Conservation (phyloP, 2,888 invertebrate species). For the Eristalis arbustorum region DNA sequence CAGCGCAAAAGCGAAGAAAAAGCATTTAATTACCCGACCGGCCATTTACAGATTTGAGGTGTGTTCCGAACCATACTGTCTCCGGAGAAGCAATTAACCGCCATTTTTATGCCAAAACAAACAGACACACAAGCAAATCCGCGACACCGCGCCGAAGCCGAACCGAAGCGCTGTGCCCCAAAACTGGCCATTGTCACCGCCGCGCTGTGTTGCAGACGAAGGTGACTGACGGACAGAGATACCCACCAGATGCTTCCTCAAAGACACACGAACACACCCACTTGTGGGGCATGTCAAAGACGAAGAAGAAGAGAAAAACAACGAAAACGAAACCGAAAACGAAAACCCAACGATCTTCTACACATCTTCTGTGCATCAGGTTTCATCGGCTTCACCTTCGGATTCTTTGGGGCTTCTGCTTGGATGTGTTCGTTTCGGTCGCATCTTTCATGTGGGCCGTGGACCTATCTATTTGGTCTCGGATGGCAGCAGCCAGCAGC, state of each 20-base stretch:
- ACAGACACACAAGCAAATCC: not conserved
- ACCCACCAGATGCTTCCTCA: constrained; percentile 7
- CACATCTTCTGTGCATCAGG: constrained; percentile 16
- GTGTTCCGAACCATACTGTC: constrained; percentile 30
- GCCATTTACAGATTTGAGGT: constrained; percentile 56
- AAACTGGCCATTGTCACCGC: constrained; percentile 46
- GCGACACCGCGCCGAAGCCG: not conserved
- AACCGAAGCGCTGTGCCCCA: constrained; percentile 1
- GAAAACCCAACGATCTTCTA: not conserved
- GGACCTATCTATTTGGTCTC: not conserved
- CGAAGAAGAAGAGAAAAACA: too few relatives aligned
- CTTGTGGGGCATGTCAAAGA: not conserved
- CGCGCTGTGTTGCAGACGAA: not conserved
- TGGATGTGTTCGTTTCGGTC: constrained; percentile 13
- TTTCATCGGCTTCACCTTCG: constrained; percentile 27
- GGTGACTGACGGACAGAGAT: constrained; percentile 1
- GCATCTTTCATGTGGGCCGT: not conserved
- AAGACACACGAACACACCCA: constrained; percentile 54
- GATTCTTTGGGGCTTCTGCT: constrained; percentile 13
- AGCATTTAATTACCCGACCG: constrained; percentile 40
- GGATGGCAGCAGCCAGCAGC: not conserved
- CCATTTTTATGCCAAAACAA: constrained; percentile 24
- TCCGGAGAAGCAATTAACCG: constrained; percentile 17
- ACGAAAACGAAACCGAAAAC: too few relatives aligned
- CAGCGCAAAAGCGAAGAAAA: not conserved